These are phyloP conservation scores for Eudyptes chrysolophus DNA, from an alignment of 2,113 vertebrate species.

Conservation along the genomic window DNA sequence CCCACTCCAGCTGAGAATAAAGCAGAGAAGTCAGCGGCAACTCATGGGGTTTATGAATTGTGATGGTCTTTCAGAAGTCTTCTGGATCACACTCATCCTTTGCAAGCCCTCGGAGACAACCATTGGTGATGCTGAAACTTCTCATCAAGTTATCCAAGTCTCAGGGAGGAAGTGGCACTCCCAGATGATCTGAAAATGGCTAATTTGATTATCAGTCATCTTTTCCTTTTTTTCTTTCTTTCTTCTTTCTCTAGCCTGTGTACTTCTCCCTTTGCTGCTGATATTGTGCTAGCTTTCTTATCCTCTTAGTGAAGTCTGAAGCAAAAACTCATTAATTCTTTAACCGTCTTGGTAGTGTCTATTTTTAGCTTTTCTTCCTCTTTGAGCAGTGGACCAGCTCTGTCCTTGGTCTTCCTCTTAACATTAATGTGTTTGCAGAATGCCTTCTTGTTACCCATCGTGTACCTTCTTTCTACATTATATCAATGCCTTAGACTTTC, in stretches of 20 bases:
- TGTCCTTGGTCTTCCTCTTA: not conserved
- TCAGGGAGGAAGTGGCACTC: not conserved
- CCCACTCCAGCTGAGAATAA: not conserved
- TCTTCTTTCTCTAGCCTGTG: not conserved
- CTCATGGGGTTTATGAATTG: not conserved
- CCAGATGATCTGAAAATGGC: not conserved
- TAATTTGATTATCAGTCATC: not conserved
- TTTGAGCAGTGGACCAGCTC: not conserved
- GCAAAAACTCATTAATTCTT: not conserved
- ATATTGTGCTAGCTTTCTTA: not conserved
- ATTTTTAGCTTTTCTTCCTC: not conserved
- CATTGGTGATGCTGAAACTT: not conserved
- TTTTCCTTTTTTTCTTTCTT: not conserved
- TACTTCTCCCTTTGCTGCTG: not conserved
- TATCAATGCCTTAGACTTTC: not conserved
- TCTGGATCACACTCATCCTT: not conserved
- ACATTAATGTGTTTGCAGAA: not conserved
- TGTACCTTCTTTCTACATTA: not conserved
- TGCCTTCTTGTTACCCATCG: rapidly evolving
- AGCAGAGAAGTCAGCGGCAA: not conserved
- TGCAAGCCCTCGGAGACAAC: not conserved
- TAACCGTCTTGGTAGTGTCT: not conserved
- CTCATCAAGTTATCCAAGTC: not conserved
- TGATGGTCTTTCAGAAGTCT: not conserved
- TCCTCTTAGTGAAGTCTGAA: not conserved